Evolutionary conservation across 2,113 vertebrate genomes (phyloP), one percentile per base, ranked within the genome.

Genomic region (Arvicanthis niloticus): DNA sequence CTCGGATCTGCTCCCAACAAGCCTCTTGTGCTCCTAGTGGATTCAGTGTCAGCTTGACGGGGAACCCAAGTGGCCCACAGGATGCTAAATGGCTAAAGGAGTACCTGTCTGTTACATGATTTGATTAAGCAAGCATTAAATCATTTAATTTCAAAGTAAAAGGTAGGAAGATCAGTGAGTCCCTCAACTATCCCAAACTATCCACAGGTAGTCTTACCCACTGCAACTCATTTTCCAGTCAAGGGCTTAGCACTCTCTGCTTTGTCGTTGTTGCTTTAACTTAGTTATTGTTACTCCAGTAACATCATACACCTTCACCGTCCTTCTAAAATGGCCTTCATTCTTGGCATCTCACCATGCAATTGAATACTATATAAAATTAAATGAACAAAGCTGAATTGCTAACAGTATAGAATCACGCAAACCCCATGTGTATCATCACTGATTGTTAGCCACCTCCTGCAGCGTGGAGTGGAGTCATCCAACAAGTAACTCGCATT

Each of bases 331-430:
- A 62, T 58, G 56, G 37, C 51, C 37, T 10, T 31, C 34, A 19
- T 53, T 94, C 80, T 45, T 62, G 15, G 48, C n/a, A 37, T 73
- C 53, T 81, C 51, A 26, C 76, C 29, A 84, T 96, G 56, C 22
- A 95, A 65, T 75, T 24, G 91, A 82, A 91, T 89, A 94, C 84
- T 51, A 81, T 16, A 5, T 34, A 53, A 42, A n/a, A 72, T 84
- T 80, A 84, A 80, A 40, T n/a, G 26, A 94, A 67, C 40, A 45
- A 60, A 62, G 22, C 26, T 42, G 17, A 90, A 89, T 37, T 5
- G 68, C 51, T 68, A 53, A 65, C 15, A 58, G 80, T 91, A 62
- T 8, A 90, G 80, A 60, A 58, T 62, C 84, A 89, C 82, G 40
- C 1, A 56, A 58, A 37, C 24, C 16, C 80, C 40, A 3, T 34